Percentiles rank a stretch among this genome's conserved stretches.
These are phyloP conservation scores for Sarcophaga carnaria DNA, from an alignment of 2,888 invertebrate species.

Conservation along the genomic window DNA sequence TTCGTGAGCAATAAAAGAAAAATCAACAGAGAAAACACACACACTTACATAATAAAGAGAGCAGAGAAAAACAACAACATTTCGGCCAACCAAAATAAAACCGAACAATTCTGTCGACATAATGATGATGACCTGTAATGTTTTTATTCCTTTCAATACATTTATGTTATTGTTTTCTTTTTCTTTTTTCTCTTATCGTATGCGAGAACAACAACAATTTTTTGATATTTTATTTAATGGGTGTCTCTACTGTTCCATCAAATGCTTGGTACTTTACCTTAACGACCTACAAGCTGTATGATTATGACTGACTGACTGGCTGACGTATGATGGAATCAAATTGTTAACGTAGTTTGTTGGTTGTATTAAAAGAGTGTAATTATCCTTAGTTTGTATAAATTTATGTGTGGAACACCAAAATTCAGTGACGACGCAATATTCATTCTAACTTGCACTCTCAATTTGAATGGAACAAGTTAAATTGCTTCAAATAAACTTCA, in stretches of 20 bases:
- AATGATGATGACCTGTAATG: slow-evolving; percentile 79
- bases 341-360: background rate
- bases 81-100: slow-evolving; percentile 25
- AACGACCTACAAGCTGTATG: slow-evolving; percentile 42
- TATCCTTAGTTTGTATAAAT: slow-evolving; percentile 24
- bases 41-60: slow-evolving; percentile 23
- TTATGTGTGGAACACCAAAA: background rate
- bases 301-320: background rate
- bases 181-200: background rate
- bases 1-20: slow-evolving; percentile 13
- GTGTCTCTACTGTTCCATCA: slow-evolving; percentile 22
- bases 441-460: slow-evolving; percentile 2
- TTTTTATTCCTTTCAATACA: slow-evolving; percentile 41
- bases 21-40: background rate
- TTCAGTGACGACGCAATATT: too few species aligned
- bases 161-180: background rate
- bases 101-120: slow-evolving; percentile 62
- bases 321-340: slow-evolving; percentile 35
- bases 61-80: slow-evolving; percentile 2
- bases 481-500: slow-evolving; percentile 31
- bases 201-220: slow-evolving; percentile 17
- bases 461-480: slow-evolving; percentile 46
- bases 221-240: slow-evolving; percentile 40
- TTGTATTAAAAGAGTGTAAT: slow-evolving; percentile 1
- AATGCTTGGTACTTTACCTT: slow-evolving; percentile 47